A percentile compares a stretch with the other conserved stretches of the same genome.
Evolutionary conservation across 1,140 invertebrate species (phyloP).

Genomic region (Zaprionus taronus): DNA sequence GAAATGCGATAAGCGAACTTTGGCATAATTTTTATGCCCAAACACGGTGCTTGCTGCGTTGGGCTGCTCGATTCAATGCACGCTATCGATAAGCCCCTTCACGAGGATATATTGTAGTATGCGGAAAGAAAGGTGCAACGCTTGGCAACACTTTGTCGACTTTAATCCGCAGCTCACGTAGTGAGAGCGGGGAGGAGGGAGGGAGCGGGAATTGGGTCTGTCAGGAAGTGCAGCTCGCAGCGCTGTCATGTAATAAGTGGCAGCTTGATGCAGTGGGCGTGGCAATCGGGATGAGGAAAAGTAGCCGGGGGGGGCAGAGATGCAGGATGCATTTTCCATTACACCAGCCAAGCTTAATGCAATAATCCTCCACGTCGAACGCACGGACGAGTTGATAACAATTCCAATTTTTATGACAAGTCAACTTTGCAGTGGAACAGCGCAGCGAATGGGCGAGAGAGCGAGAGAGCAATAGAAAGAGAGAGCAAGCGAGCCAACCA

Average conservation of each 20-base stretch:
- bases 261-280: slow-evolving; percentile 36
- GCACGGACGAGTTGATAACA: slow-evolving; percentile 82
- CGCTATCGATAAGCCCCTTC: slow-evolving; percentile 41
- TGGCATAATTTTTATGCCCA: slow-evolving; percentile 35
- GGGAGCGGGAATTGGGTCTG: background rate
- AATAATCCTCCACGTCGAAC: slow-evolving; percentile 78
- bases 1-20: slow-evolving; percentile 42
- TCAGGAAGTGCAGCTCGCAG: slow-evolving; percentile 42
- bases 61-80: slow-evolving; percentile 40
- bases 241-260: slow-evolving; percentile 51
- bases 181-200: no score
- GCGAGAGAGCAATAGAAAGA: background rate
- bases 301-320: no score
- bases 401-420: slow-evolving; percentile 83
- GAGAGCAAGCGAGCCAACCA: background rate
- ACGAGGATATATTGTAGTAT: background rate
- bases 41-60: slow-evolving; percentile 20
- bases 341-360: slow-evolving; percentile 62
- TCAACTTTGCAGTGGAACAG: slow-evolving; percentile 66
- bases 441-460: slow-evolving; percentile 8
- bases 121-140: slow-evolving; percentile 14
- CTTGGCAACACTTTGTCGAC: slow-evolving; percentile 43
- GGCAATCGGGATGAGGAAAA: slow-evolving; percentile 3
- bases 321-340: slow-evolving; percentile 47
- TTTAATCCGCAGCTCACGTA: slow-evolving; percentile 50